A percentile compares a stretch with the other conserved stretches of the same genome.
Conservation (phyloP, 2,888 invertebrate species). For the Drosophila flavopinicola region DNA sequence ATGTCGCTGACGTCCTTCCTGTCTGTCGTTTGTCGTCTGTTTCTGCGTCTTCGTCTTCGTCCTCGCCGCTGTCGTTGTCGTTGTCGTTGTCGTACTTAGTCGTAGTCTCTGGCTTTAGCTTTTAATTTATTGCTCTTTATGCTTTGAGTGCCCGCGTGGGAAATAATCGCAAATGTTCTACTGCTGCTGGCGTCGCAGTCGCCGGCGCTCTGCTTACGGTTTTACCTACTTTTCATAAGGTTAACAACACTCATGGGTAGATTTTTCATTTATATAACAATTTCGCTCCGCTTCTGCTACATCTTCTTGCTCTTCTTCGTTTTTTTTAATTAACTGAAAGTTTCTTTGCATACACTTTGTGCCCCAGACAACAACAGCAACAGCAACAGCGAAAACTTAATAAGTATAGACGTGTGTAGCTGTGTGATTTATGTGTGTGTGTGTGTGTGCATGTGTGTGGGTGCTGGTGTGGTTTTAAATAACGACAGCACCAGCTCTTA, state of each 20-base stretch:
- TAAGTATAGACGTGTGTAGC: slow-evolving; percentile 33
- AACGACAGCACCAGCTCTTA: slow-evolving; percentile 32
- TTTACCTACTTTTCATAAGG: slow-evolving; percentile 79
- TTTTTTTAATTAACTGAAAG: slow-evolving; percentile 66
- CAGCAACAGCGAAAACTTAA: slow-evolving; percentile 36
- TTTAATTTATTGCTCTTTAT: slow-evolving; percentile 81
- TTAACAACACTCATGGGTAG: slow-evolving; percentile 80
- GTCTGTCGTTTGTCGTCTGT: no score
- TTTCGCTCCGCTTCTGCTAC: slow-evolving; percentile 24
- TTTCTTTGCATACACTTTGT: slow-evolving; percentile 52
- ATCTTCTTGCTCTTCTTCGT: slow-evolving; percentile 9
- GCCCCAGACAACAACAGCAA: slow-evolving; percentile 18
- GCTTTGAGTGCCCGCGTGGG: slow-evolving; percentile 81
- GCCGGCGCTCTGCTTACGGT: slow-evolving; percentile 29
- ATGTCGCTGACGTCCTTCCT: slow-evolving; percentile 27
- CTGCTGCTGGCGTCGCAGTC: slow-evolving; percentile 17
- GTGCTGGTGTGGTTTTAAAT: slow-evolving; percentile 24
- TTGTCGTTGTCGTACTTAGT: slow-evolving; percentile 43
- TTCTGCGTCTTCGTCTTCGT: slow-evolving; percentile 19
- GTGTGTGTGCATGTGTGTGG: slow-evolving; percentile 13
- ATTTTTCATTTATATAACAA: slow-evolving; percentile 78
- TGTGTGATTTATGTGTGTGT: slow-evolving; percentile 9
- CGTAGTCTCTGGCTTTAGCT: slow-evolving; percentile 62
- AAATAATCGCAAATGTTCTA: slow-evolving; percentile 79
- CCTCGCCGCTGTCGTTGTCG: slow-evolving; percentile 23